phyloP scores from a whole-genome alignment of 1,140 invertebrate species.

The Drosophila repletoides region DNA sequence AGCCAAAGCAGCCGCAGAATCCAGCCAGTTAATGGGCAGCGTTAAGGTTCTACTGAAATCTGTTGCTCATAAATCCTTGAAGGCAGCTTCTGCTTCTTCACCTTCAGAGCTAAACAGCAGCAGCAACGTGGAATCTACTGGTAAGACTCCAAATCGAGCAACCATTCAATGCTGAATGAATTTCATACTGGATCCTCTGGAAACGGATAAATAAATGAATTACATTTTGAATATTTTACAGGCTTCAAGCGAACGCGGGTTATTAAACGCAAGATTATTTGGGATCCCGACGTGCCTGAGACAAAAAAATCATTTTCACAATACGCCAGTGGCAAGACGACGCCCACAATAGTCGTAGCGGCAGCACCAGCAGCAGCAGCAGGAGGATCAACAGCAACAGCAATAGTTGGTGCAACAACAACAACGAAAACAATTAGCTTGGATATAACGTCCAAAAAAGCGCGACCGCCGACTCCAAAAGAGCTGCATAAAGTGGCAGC shows the following conservation, averaged over 20 bases:
- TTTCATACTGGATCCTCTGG: no score
- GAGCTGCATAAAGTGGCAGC: conserved; percentile 1
- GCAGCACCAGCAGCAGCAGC: not conserved
- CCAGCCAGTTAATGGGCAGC: not conserved
- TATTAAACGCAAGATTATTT: conserved; percentile 87
- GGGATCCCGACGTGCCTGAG: conserved; percentile 87
- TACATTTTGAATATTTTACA: no score
- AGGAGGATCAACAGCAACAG: not conserved
- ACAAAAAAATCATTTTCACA: conserved; percentile 82
- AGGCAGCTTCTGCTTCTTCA: not conserved
- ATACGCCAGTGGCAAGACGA: conserved; percentile 49
- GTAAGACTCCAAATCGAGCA: conserved; percentile 3
- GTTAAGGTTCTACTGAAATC: conserved; percentile 49
- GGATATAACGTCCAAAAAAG: conserved; percentile 19
- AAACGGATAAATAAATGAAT: no score
- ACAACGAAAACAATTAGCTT: conserved; percentile 2
- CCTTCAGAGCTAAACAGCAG: not conserved
- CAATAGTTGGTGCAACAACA: not conserved
- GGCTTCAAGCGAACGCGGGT: conserved; percentile 84
- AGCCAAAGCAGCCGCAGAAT: conserved; percentile 1
- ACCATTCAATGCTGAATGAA: no score
- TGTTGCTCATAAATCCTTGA: conserved; percentile 3
- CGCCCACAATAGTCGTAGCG: conserved; percentile 4
- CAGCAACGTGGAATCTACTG: conserved; percentile 17
- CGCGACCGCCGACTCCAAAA: conserved; percentile 52